phyloP scores from a whole-genome alignment of 2,113 vertebrate genomes.

The Nesogale talazaci region DNA sequence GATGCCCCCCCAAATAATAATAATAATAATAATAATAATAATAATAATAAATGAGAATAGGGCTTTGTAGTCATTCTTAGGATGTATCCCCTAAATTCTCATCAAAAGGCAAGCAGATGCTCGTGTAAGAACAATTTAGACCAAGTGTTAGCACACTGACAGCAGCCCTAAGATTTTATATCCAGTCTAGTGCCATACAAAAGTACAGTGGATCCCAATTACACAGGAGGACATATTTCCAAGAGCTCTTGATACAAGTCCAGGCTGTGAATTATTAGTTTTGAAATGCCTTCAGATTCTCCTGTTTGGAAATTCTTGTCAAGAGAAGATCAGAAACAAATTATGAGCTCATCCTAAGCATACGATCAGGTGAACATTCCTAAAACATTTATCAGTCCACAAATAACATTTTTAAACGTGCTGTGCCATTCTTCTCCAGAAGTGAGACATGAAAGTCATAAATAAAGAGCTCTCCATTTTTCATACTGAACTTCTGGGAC shows the following conservation, averaged over 20 bases:
- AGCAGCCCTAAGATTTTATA: background rate
- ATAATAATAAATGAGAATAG: background rate
- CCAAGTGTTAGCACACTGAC: background rate
- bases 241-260: conserved; percentile 4
- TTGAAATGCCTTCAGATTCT: conserved; percentile 63
- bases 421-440: background rate
- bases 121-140: background rate
- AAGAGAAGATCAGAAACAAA: conserved; percentile 54
- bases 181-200: background rate
- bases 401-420: conserved; percentile 64
- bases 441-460: conserved; percentile 30
- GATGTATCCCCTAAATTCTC: conserved; percentile 19
- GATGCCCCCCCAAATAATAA: no score
- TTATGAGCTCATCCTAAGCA: conserved; percentile 33
- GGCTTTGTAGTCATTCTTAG: conserved; percentile 4
- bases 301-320: conserved; percentile 60
- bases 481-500: conserved; percentile 25
- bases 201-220: conserved; percentile 17
- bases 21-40: conserved; percentile 23
- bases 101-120: conserved; percentile 26
- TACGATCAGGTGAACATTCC: conserved; percentile 49
- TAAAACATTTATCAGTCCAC: conserved; percentile 62
- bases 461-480: conserved; percentile 26
- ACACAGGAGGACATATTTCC: conserved; percentile 23
- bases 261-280: conserved; percentile 62